Evolutionary conservation across 2,797 vertebrate species (phyloP).

Genomic region (Loris lydekkerianus): DNA sequence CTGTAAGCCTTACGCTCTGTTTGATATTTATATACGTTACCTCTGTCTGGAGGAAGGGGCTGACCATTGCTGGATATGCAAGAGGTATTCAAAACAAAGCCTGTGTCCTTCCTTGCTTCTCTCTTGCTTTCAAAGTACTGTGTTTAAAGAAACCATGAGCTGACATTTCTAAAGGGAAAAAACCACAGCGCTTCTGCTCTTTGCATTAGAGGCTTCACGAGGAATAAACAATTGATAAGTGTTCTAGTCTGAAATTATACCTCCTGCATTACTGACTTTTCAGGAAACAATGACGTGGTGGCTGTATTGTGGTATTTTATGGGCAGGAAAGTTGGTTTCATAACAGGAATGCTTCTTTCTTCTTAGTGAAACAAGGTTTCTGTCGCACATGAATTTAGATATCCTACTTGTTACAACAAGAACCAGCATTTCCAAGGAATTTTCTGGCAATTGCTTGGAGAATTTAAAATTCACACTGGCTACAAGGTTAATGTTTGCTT

Average conservation of each 20-base stretch:
- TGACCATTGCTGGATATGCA: neutral
- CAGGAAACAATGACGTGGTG: neutral
- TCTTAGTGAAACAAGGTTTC: conserved; percentile 63
- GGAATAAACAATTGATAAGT: neutral
- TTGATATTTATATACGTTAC: neutral
- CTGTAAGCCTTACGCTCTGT: neutral
- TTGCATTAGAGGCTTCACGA: neutral
- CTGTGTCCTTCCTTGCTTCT: neutral
- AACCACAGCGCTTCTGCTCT: neutral
- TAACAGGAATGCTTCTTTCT: neutral
- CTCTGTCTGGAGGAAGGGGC: neutral
- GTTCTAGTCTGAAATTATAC: neutral
- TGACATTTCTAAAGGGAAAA: neutral
- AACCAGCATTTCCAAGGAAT: conserved; percentile 9
- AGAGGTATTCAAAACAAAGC: neutral
- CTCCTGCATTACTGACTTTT: neutral
- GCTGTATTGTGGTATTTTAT: neutral
- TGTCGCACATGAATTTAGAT: conserved; percentile 7
- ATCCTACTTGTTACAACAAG: conserved; percentile 36
- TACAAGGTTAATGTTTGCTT: conserved; percentile 44
- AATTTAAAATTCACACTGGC: neutral
- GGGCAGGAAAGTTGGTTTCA: neutral
- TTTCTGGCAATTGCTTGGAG: conserved; percentile 42
- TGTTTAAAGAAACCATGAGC: neutral
- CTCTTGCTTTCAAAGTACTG: neutral